Evolutionary conservation across 2,888 invertebrate species (phyloP).

Genomic region (Diogma glabrata): DNA sequence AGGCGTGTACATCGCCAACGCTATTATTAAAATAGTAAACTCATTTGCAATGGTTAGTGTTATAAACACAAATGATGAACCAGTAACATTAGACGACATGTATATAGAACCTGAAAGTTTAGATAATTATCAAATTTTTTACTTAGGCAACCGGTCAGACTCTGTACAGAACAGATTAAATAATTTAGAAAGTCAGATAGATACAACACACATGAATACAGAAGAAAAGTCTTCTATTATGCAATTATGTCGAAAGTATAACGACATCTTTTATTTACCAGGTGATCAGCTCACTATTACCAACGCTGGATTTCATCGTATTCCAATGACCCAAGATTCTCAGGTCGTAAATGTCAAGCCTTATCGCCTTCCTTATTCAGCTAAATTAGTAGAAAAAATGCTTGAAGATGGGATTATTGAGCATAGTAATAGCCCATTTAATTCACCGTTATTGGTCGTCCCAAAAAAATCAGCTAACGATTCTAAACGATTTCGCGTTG

Average conservation of each 20-base stretch:
- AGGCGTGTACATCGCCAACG: neutral
- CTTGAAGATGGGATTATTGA: neutral
- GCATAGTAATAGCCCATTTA: neutral
- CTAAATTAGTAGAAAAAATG: neutral
- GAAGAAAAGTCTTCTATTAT: neutral
- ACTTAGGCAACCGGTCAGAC: no score
- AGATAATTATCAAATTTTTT: neutral
- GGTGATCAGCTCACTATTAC: neutral
- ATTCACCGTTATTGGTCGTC: neutral
- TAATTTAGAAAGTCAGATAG: neutral
- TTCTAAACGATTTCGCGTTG: neutral
- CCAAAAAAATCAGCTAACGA: neutral
- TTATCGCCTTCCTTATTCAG: neutral
- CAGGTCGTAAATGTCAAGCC: neutral
- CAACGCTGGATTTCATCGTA: neutral
- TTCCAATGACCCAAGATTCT: neutral
- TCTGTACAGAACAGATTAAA: neutral
- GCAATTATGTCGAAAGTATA: neutral
- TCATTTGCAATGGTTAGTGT: neutral
- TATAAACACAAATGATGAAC: neutral
- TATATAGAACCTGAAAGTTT: neutral
- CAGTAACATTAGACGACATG: neutral
- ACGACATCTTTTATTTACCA: neutral
- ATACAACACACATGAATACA: neutral
- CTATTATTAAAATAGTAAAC: neutral